These are phyloP conservation scores for Brachyistius frenatus DNA, from an alignment of 2,113 vertebrate species.

Conservation along the genomic window DNA sequence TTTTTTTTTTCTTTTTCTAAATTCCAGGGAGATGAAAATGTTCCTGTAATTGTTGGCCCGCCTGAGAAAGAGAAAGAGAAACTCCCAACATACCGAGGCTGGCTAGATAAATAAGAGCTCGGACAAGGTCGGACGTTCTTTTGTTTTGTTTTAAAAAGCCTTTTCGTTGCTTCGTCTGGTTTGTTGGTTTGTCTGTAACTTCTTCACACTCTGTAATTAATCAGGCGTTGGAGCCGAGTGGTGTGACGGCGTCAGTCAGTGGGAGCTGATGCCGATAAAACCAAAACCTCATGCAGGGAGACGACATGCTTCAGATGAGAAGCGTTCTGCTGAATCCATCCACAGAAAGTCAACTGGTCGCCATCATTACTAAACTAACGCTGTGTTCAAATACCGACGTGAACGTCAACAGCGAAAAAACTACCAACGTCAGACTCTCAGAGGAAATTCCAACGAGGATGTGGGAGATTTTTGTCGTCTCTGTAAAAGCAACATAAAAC, in stretches of 20 bases:
- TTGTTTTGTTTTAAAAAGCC: conserved; percentile 29
- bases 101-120: conserved; percentile 71
- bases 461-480: too few species aligned
- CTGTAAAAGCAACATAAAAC: background rate
- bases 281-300: background rate
- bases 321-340: too few species aligned
- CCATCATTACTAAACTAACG: too few species aligned
- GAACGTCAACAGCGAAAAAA: background rate
- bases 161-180: conserved; percentile 34
- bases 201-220: conserved; percentile 57
- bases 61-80: conserved; percentile 64
- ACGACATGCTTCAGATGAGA: too few species aligned
- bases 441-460: background rate
- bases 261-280: background rate
- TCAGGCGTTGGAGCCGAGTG: conserved; percentile 41
- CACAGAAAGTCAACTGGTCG: too few species aligned
- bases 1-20: conserved; percentile 13
- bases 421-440: fast-evolving
- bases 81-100: conserved; percentile 70
- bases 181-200: conserved; percentile 38
- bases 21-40: conserved; percentile 76
- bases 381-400: background rate
- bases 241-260: conserved; percentile 20
- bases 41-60: conserved; percentile 74
- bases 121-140: conserved; percentile 45